Conservation (phyloP, 1,140 invertebrate species). For the Belonocnema kinseyi region DNA sequence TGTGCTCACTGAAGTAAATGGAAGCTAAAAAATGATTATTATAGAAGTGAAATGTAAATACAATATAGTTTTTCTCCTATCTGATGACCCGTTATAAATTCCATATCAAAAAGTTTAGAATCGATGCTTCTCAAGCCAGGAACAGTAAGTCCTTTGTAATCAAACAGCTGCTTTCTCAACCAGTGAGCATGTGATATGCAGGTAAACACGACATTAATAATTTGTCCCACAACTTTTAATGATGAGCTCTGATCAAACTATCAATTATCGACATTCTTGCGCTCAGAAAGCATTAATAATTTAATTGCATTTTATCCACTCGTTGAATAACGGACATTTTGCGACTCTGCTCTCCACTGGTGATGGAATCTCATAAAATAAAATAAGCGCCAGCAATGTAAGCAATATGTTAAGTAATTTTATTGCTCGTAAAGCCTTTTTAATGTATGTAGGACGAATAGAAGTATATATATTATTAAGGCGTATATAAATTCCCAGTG, state of each 20-base stretch:
- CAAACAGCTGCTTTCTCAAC: background rate
- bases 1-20: too few species aligned
- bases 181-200: background rate
- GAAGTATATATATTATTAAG: too few species aligned
- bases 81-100: too few species aligned
- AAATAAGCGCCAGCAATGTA: constrained; percentile 9
- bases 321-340: background rate
- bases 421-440: background rate
- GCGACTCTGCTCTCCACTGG: background rate
- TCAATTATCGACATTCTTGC: background rate
- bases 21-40: too few species aligned
- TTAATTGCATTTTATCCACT: background rate
- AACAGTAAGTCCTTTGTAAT: constrained; percentile 12
- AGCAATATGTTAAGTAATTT: background rate
- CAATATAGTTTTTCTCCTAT: too few species aligned
- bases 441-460: too few species aligned
- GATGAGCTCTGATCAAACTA: too few species aligned
- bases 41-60: too few species aligned
- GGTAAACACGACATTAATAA: background rate
- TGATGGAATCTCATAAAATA: constrained; percentile 13
- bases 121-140: background rate
- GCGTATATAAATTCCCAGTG: too few species aligned
- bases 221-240: background rate
- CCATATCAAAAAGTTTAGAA: background rate
- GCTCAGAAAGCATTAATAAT: background rate